phyloP scores from a whole-genome alignment of 2,113 vertebrate genomes.

The Dicerorhinus sumatrensis region DNA sequence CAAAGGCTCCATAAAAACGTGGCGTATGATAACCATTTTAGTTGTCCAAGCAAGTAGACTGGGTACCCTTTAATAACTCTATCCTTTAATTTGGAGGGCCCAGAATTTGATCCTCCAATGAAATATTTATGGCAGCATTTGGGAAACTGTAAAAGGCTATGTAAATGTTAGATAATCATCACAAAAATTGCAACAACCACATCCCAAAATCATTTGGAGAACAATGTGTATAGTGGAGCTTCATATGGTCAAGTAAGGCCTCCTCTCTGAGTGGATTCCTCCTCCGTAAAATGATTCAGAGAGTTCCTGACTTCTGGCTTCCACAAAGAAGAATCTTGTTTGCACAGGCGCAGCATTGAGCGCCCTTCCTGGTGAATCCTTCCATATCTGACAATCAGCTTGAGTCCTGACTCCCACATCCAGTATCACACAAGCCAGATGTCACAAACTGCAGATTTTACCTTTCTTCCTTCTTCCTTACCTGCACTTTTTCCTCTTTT shows the following conservation, averaged over 20 bases:
- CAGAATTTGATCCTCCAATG: not conserved
- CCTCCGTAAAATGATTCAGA: not conserved
- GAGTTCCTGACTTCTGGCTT: not conserved
- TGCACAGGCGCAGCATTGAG: not conserved
- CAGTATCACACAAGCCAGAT: not conserved
- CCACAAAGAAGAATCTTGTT: not conserved
- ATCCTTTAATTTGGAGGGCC: not conserved
- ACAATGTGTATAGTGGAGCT: not conserved
- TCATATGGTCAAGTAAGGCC: not conserved
- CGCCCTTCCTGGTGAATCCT: not conserved
- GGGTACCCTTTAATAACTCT: not conserved
- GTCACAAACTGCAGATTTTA: not conserved
- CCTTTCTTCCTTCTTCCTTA: not conserved
- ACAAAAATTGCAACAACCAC: not conserved
- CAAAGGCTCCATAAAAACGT: constrained; percentile 35
- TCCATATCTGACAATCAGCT: not conserved
- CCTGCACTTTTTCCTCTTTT: not conserved
- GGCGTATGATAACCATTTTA: not conserved
- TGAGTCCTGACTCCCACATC: not conserved
- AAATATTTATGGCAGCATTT: constrained; percentile 30
- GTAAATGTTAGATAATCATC: constrained; percentile 24
- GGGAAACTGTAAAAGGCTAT: not conserved
- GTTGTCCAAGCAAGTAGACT: not conserved
- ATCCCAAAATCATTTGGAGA: not conserved
- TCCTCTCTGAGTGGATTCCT: not conserved